Evolutionary conservation across 2,888 invertebrate genomes (phyloP), one percentile per base, ranked within the genome.

Genomic region (Cetonia aurata): DNA sequence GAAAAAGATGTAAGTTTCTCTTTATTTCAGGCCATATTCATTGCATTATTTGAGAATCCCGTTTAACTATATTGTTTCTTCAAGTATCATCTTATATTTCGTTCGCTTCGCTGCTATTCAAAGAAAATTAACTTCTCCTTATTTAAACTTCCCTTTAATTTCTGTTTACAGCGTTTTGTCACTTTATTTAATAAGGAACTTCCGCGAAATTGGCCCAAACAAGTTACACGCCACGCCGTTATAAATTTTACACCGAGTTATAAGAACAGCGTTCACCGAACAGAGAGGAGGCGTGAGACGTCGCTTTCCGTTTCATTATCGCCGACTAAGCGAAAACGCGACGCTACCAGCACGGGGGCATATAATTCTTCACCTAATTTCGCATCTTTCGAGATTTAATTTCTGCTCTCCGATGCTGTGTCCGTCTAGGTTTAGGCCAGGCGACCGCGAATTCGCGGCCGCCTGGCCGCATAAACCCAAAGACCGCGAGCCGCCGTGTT

Each of bases 221-320:
- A 53, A 53, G 19, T 8, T n/a, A 53, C 8, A 4, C n/a, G 53
- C 53, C 8, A 4, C n/a, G 53, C 53, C 53, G 53, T 53, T 19
- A 53, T 53, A 53, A 53, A 53, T 53, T 53, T 53, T 53, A n/a
- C 12, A n/a, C n/a, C 53, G 53, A 53, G 19, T 25, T 53, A 53
- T 53, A 25, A 53, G 53, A 8, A 12, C n/a, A n/a, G n/a, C 53
- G 53, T 9, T 25, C 9, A 8, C 53, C 4, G 25, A 31, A 12
- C 3, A n/a, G n/a, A n/a, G n/a, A 12, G 6, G 6, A 13, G 3
- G 46, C 46, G 19, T 19, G 31, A 19, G 10, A 4, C 19, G 53
- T 3, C 53, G 53, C 53, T 53, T 53, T 53, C 53, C 53, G 25
- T 25, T 53, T 53, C 25, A 53, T 53, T 53, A 53, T 37, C 3